phyloP scores from a whole-genome alignment of 2,888 invertebrate species.

The Clistopyga incitator region DNA sequence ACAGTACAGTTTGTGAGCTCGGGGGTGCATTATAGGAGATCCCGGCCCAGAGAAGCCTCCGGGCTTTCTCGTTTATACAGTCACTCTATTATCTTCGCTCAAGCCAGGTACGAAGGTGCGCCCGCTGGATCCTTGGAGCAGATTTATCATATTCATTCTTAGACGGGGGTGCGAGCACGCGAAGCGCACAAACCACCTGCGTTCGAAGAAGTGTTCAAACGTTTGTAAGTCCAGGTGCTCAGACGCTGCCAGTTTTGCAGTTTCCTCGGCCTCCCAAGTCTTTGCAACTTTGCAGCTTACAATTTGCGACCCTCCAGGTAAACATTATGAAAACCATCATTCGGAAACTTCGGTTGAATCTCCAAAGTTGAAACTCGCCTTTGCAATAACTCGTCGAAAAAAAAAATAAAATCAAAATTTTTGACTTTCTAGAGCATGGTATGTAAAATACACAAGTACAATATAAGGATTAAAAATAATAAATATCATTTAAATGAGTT shows the following conservation, averaged over 20 bases:
- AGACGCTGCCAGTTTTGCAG: neutral
- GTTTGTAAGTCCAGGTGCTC: conserved; percentile 51
- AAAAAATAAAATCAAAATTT: no score
- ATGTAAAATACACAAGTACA: no score
- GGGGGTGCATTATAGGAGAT: conserved; percentile 36
- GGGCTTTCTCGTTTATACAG: conserved; percentile 50
- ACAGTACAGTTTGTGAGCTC: conserved; percentile 2
- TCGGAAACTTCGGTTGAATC: neutral
- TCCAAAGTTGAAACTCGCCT: no score
- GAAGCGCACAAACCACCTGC: conserved; percentile 54
- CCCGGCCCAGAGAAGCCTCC: conserved; percentile 41
- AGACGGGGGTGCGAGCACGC: conserved; percentile 30
- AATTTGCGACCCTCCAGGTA: neutral
- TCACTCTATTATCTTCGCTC: conserved; percentile 50
- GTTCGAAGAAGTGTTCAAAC: conserved; percentile 54
- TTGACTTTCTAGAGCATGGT: no score
- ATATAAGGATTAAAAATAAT: no score
- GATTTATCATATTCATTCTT: conserved; percentile 73
- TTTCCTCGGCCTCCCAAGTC: neutral
- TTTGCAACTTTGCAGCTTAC: neutral
- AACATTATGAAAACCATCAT: neutral
- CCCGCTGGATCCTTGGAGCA: conserved; percentile 71
- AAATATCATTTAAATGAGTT: no score
- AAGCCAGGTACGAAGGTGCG: conserved; percentile 59
- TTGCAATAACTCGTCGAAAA: no score